These are phyloP conservation scores for Melipona quadrifasciata DNA, from an alignment of 1,140 invertebrate genomes.

Conservation along the genomic window DNA sequence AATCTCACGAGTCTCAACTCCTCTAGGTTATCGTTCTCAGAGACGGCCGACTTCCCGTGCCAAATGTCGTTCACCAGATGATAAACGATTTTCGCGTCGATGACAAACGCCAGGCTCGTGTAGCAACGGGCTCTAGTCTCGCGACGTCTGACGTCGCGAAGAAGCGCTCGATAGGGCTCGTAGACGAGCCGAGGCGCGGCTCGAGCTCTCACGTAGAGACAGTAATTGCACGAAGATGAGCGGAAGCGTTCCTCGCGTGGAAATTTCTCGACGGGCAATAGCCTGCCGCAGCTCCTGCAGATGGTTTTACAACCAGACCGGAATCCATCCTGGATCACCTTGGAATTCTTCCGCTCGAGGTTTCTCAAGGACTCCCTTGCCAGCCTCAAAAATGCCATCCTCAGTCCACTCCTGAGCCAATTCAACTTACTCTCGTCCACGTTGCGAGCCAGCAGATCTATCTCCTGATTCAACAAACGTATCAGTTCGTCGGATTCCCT, in stretches of 20 bases:
- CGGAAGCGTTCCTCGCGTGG: constrained; percentile 14
- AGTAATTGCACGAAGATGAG: constrained; percentile 60
- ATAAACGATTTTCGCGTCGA: constrained; percentile 84
- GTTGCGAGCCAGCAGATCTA: constrained; percentile 82
- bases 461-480: constrained; percentile 85
- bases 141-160: constrained; percentile 83
- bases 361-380: constrained; percentile 50
- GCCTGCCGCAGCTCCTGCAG: constrained; percentile 60
- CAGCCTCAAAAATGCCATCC: constrained; percentile 68
- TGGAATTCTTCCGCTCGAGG: constrained; percentile 9
- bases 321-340: not conserved
- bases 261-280: constrained; percentile 51
- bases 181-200: constrained; percentile 59
- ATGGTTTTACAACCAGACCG: constrained; percentile 20
- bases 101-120: constrained; percentile 82
- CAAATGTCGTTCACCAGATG: constrained; percentile 86
- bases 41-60: constrained; percentile 86
- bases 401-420: constrained; percentile 82
- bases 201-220: constrained; percentile 45
- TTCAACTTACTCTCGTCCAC: constrained; percentile 81
- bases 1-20: constrained; percentile 84
- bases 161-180: constrained; percentile 83
- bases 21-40: constrained; percentile 84
- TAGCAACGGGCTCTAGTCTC: constrained; percentile 80
- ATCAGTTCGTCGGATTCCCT: constrained; percentile 82